Base-by-base conservation (phyloP, 2,888 invertebrate species). In the Hirudinaria manillensis region DNA sequence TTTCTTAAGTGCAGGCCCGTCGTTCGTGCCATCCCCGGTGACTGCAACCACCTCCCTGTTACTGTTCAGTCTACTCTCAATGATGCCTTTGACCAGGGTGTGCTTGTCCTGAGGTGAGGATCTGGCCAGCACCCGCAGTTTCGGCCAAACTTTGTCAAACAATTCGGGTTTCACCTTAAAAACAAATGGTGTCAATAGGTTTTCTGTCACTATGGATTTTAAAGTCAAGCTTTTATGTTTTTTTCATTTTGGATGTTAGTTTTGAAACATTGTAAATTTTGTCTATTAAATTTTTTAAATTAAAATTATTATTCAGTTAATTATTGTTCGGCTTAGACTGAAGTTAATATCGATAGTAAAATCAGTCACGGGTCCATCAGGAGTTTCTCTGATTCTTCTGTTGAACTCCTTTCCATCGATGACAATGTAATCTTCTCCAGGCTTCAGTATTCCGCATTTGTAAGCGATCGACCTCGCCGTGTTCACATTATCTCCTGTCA, bases 51-150 rank as follows among this genome's bases (percentile, higher is more conserved):
- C 98, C 86, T 99, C 97, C 77, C 97, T 89, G 81, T 91, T 93
- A 75, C 91, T 90, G 84, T 90, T 92, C 32, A 92, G 85, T 86
- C 93, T 92, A 82, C 94, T 95, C 87, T 97, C 97, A 83, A 99
- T 99, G 86, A 99, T 99, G 82, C 98, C 98, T 87, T 96, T 97
- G 21, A 99, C 98, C 32, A 99, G 89, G 13, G 92, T 93, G 87
- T 97, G 99, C 86, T 99, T 99, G 97, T 98, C 98, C 1, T 94
- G 94, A 29, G 99, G 98, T 27, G 97, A 98, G 6, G 98, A 98
- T 21, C 98, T 90, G 21, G 98, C 98, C 79, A 99, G 87, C 77
- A 99, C 98, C 78, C 97, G 90, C 78, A 99, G 88, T 83, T 92
- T 92, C 78, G 98, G 97, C 98, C 98, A 98, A 77, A 98, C 92